Evolutionary conservation across 2,113 vertebrate species (phyloP).

Genomic region (Tenrec ecaudatus): DNA sequence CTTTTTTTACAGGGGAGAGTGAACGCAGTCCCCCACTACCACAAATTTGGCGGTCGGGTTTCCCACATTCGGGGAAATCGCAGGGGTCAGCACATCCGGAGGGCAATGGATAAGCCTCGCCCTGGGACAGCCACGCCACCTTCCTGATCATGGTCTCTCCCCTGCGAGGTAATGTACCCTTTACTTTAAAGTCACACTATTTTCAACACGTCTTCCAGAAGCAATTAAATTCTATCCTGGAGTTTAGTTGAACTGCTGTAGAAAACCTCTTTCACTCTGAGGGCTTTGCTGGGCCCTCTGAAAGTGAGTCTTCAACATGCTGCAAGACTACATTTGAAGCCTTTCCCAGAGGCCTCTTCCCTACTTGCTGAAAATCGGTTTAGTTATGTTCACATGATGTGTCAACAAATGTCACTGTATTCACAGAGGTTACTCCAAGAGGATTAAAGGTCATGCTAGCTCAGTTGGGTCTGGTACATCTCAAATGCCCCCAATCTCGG

Average conservation of each 20-base stretch:
- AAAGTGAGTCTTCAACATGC: slow-evolving; percentile 4
- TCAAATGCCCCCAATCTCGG: slow-evolving; percentile 1
- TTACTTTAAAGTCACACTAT: not conserved
- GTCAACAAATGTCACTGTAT: slow-evolving; percentile 57
- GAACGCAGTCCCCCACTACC: no score
- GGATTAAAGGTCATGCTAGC: slow-evolving; percentile 67
- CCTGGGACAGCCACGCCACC: no score
- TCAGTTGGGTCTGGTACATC: slow-evolving; percentile 4
- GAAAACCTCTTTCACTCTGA: not conserved
- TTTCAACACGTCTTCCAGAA: not conserved
- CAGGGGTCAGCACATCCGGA: no score
- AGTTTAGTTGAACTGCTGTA: not conserved
- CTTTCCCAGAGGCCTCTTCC: slow-evolving; percentile 41
- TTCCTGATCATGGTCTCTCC: no score
- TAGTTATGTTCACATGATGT: slow-evolving; percentile 62
- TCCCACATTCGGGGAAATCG: no score
- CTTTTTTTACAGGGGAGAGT: no score
- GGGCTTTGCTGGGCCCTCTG: not conserved
- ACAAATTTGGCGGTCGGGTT: no score
- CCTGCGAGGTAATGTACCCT: no score
- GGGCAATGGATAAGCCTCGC: no score
- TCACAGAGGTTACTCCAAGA: slow-evolving; percentile 55
- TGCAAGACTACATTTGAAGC: slow-evolving; percentile 22
- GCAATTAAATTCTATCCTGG: not conserved
- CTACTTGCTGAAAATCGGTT: slow-evolving; percentile 57